phyloP scores from a whole-genome alignment of 1,140 invertebrate genomes.

The Bactericera cockerelli region DNA sequence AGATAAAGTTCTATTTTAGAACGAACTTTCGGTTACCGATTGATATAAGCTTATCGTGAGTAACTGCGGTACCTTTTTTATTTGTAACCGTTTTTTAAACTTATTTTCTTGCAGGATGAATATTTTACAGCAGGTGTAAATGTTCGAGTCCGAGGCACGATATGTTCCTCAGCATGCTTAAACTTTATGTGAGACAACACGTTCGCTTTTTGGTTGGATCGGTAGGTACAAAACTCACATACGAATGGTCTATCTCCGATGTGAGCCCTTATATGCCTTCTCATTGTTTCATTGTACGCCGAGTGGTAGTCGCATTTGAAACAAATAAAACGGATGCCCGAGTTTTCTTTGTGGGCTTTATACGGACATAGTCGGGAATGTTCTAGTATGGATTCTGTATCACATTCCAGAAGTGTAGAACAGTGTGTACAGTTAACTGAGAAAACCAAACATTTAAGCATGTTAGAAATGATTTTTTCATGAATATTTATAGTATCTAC shows the following conservation, averaged over 20 bases:
- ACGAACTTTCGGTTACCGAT: no score
- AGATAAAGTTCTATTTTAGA: no score
- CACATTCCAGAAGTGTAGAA: neutral
- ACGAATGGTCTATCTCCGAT: neutral
- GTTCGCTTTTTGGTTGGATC: neutral
- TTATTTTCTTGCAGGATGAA: no score
- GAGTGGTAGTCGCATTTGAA: neutral
- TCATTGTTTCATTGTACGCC: neutral
- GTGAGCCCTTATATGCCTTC: neutral
- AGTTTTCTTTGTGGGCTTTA: neutral
- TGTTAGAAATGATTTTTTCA: no score
- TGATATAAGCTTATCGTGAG: no score
- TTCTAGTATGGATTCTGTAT: neutral
- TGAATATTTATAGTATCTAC: no score
- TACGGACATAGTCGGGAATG: neutral
- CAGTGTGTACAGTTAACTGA: neutral
- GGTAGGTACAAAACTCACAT: neutral
- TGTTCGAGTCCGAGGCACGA: no score
- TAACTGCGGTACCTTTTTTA: no score
- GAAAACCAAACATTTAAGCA: no score
- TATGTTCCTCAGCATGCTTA: neutral
- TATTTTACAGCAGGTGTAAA: no score
- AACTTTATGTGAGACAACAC: neutral
- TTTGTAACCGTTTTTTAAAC: no score
- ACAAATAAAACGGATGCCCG: neutral